Base-by-base conservation (phyloP, 2,797 vertebrate genomes). In the Lagorchestes hirsutus region DNA sequence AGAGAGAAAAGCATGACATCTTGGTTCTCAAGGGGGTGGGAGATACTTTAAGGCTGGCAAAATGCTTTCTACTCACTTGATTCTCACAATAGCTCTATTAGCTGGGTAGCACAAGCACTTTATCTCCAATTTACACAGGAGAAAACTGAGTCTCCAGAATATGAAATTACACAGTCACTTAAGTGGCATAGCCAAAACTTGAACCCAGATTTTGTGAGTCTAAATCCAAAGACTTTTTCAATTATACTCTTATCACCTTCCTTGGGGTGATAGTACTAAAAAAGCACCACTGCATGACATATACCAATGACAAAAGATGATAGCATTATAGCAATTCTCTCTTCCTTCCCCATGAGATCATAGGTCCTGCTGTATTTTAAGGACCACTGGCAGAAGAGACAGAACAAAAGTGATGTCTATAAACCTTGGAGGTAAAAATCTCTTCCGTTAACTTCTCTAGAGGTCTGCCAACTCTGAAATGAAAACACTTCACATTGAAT, bases 281-380 rank as follows among this genome's bases (percentile, higher is more conserved):
- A 74, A 46, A 82, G 18, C n/a, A 46, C 67, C n/a, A 74, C 0
- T 82, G 67, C 58, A 18, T 8, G 40, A 18, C 29, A 91, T 5
- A 40, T 55, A 50, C 93, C 55, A 55, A 52, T 46, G 46, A 67
- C 57, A 58, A 87, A 91, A 54, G 54, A 92, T 96, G 96, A 67
- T 90, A 96, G 55, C 74, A 46, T 59, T 82, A 74, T 92, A 94
- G 92, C 82, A 54, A 55, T 50, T 22, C 1, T 29, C 29, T 57
- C 94, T 46, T 46, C 18, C n/a, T 82, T 82, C 67, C 67, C 67
- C 67, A 74, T 46, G 0, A 18, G 59, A 28, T n/a, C 50, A 91
- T 3, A 0, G 1, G 46, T 46, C 90, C 50, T 10, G 4, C 52
- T 54, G n/a, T 34, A 12, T 40, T 6, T 10, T 24, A 5, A 90